These are phyloP conservation scores for Helicoverpa armigera DNA, from an alignment of 1,140 invertebrate species.

Conservation along the genomic window DNA sequence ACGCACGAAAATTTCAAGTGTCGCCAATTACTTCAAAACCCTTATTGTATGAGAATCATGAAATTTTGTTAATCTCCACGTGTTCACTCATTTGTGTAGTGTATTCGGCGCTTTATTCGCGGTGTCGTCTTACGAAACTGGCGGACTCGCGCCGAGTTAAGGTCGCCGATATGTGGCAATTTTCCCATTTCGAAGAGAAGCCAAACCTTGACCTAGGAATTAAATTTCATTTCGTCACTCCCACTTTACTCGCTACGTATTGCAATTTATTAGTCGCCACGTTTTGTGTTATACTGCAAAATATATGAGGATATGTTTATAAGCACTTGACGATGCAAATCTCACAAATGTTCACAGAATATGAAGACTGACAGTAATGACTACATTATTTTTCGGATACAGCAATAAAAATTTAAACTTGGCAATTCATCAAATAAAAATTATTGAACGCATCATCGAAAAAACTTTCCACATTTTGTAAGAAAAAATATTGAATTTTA, in stretches of 20 bases:
- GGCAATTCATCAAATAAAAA: conserved; percentile 15
- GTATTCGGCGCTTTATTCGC: conserved; percentile 56
- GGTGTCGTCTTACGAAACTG: conserved; percentile 72
- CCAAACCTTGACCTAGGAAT: conserved; percentile 85
- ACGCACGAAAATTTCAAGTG: not conserved
- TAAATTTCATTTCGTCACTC: conserved; percentile 80
- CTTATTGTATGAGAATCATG: conserved; percentile 1
- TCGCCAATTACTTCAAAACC: conserved; percentile 9
- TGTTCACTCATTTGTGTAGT: conserved; percentile 18
- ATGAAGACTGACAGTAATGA: not conserved
- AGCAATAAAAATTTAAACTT: conserved; percentile 24
- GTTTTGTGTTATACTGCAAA: conserved; percentile 9
- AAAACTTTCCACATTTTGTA: not conserved
- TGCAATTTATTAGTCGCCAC: conserved; percentile 58
- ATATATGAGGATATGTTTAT: conserved; percentile 25
- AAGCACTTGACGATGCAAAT: conserved; percentile 34
- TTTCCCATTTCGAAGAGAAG: conserved; percentile 85
- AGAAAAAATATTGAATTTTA: not conserved
- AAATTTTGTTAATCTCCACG: conserved; percentile 10
- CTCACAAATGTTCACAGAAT: conserved; percentile 23
- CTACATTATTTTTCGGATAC: conserved; percentile 8
- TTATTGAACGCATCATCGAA: not conserved
- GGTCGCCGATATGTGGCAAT: conserved; percentile 83
- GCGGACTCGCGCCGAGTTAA: conserved; percentile 77
- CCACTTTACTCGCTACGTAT: conserved; percentile 66